phyloP scores from a whole-genome alignment of 2,888 invertebrate genomes.

The Pedicia rivosa region DNA sequence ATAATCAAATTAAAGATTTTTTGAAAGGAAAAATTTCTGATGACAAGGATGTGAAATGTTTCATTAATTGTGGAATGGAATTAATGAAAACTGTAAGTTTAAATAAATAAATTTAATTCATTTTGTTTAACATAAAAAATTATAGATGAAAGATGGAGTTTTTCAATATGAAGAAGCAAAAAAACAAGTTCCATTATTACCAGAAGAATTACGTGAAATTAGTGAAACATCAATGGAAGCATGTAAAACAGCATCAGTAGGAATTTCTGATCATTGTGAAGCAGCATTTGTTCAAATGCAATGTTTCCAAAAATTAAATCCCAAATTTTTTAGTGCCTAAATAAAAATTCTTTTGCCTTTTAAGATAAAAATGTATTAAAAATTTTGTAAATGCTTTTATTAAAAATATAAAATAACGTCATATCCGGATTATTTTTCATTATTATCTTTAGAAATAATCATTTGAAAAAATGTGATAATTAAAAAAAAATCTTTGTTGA shows the following conservation, averaged over 20 bases:
- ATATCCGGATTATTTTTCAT: too few relatives aligned
- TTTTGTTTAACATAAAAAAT: not conserved
- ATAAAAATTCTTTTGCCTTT: too few relatives aligned
- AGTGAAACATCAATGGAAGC: slow-evolving; percentile 18
- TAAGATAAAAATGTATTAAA: too few relatives aligned
- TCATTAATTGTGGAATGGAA: not conserved
- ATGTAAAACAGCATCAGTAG: slow-evolving; percentile 24
- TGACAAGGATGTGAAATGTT: not conserved
- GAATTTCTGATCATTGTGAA: too few relatives aligned
- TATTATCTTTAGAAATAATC: too few relatives aligned
- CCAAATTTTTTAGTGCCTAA: too few relatives aligned
- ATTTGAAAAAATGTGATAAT: too few relatives aligned
- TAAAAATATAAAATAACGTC: too few relatives aligned
- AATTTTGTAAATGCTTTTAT: too few relatives aligned
- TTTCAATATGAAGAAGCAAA: slow-evolving; percentile 22
- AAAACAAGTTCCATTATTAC: slow-evolving; percentile 27
- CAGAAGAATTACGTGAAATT: slow-evolving; percentile 21
- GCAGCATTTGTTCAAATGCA: too few relatives aligned
- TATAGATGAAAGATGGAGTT: slow-evolving; percentile 28
- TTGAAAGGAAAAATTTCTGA: not conserved
- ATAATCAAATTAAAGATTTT: not conserved
- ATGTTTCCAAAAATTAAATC: too few relatives aligned
- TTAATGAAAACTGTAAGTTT: not conserved
- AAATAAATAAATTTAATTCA: not conserved
- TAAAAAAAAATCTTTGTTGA: too few relatives aligned